phyloP scores from a whole-genome alignment of 2,113 vertebrate species.

The Morone saxatilis region DNA sequence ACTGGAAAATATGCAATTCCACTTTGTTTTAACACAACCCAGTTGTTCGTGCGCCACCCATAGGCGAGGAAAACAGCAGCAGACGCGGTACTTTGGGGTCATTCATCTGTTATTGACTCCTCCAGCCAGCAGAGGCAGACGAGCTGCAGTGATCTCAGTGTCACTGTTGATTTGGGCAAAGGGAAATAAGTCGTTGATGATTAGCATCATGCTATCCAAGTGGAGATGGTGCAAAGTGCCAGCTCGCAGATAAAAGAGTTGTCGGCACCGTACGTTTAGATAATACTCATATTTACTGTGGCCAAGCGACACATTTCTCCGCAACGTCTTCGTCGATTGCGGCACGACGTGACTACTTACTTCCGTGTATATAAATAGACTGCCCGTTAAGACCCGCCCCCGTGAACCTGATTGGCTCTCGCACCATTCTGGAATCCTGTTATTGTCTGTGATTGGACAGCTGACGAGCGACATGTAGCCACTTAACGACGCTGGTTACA shows the following conservation, averaged over 20 bases:
- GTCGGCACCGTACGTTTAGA: not conserved
- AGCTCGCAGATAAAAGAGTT: not conserved
- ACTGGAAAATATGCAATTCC: not conserved
- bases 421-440: fast-evolving
- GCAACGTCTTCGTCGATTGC: not conserved
- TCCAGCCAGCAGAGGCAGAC: slow-evolving; percentile 60
- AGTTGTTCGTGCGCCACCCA: slow-evolving; percentile 42
- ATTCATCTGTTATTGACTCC: not conserved
- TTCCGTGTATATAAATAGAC: slow-evolving; percentile 34
- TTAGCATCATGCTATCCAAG: not conserved
- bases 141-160: not conserved
- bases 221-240: not conserved
- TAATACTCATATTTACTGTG: not conserved
- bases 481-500: not conserved
- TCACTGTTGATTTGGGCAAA: no score
- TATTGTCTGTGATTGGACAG: slow-evolving; percentile 52
- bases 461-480: not conserved
- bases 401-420: slow-evolving; percentile 35
- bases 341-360: not conserved
- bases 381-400: not conserved
- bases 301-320: not conserved
- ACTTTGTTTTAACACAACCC: not conserved
- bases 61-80: slow-evolving; percentile 20
- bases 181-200: slow-evolving; percentile 25
- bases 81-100: not conserved